phyloP scores from a whole-genome alignment of 2,888 invertebrate genomes.

The Abscondita cerata region DNA sequence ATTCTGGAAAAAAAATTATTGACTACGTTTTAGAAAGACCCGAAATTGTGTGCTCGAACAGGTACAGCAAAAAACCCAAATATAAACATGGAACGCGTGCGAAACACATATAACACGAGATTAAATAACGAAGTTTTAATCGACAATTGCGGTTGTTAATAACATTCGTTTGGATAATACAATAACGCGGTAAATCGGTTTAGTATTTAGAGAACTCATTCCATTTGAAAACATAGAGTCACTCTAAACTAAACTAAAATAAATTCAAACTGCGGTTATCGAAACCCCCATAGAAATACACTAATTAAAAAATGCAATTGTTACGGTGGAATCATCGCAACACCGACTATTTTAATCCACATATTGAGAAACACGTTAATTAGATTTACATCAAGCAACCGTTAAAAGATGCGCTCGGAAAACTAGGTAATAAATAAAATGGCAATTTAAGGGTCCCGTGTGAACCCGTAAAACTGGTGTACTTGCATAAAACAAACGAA shows the following conservation, averaged over 20 bases:
- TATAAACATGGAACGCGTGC: constrained; percentile 5
- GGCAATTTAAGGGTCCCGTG: background rate
- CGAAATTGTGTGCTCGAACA: background rate
- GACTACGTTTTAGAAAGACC: background rate
- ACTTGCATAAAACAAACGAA: too few species aligned
- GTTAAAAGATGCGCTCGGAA: constrained; percentile 6
- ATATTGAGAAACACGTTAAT: too few species aligned
- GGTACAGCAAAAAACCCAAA: background rate
- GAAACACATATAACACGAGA: background rate
- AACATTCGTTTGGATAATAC: too few species aligned
- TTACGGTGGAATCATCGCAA: too few species aligned
- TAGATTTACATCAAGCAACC: constrained; percentile 9
- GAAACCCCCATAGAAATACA: too few species aligned
- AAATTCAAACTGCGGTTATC: too few species aligned
- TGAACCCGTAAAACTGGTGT: too few species aligned
- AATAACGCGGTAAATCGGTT: too few species aligned
- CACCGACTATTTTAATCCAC: too few species aligned
- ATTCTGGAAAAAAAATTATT: constrained; percentile 36
- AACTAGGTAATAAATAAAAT: constrained; percentile 8
- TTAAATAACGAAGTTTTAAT: background rate
- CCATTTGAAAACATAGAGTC: constrained; percentile 29
- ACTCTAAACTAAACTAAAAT: too few species aligned
- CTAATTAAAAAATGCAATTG: too few species aligned
- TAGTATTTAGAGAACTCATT: constrained; percentile 20
- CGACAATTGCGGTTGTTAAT: background rate